Evolutionary conservation across 1,140 invertebrate species (phyloP).

Genomic region (Drosophila leontia): DNA sequence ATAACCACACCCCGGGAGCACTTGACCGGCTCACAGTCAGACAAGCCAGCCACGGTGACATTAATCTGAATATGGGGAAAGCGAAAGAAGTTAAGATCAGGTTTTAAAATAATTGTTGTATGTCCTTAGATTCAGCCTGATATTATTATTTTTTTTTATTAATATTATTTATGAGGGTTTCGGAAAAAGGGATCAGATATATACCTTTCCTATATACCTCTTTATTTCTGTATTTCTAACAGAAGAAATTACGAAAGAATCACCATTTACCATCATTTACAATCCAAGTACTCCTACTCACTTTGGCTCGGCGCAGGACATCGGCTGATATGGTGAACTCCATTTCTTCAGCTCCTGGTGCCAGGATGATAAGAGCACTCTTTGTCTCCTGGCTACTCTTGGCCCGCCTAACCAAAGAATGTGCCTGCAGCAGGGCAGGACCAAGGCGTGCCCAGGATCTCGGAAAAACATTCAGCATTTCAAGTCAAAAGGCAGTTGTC

Average conservation of each 20-base stretch:
- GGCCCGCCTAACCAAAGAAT: background rate
- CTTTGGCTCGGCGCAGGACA: constrained; percentile 94
- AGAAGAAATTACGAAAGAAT: background rate
- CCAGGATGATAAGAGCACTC: constrained; percentile 91
- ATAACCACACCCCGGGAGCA: constrained; percentile 94
- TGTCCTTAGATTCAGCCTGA: too few relatives aligned
- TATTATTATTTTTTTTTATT: too few relatives aligned
- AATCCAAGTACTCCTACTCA: constrained; percentile 85
- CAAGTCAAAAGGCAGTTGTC: constrained; percentile 1
- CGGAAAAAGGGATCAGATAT: too few relatives aligned
- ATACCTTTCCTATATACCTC: too few relatives aligned
- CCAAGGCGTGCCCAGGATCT: background rate
- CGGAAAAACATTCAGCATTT: background rate
- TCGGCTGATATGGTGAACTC: constrained; percentile 96
- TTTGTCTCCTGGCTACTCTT: constrained; percentile 30
- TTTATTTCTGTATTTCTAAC: too few relatives aligned
- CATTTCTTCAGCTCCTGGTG: constrained; percentile 97
- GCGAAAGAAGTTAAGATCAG: too few relatives aligned
- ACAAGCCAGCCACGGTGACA: constrained; percentile 94
- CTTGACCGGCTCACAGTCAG: constrained; percentile 88
- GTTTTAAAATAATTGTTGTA: too few relatives aligned
- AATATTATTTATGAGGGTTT: too few relatives aligned
- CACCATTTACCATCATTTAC: background rate
- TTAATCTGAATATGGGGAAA: too few relatives aligned
- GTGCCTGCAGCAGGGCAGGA: background rate